Evolutionary conservation across 2,797 vertebrate species (phyloP).

Genomic region (Anabas testudineus): DNA sequence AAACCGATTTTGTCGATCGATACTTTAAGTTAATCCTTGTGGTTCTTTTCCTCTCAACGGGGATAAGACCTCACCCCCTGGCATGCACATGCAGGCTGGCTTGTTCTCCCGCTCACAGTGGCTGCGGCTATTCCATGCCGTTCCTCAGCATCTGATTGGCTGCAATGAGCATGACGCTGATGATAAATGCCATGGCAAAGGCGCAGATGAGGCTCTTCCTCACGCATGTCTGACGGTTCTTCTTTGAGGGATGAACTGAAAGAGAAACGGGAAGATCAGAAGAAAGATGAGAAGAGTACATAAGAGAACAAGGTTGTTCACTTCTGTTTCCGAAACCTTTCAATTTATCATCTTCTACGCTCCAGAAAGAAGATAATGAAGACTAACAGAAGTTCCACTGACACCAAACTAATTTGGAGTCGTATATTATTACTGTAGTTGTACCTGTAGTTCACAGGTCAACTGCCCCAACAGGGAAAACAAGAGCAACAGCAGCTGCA

Average conservation of each 20-base stretch:
- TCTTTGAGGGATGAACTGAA: slow-evolving; percentile 85
- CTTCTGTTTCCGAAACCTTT: not conserved
- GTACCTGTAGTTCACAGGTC: not conserved
- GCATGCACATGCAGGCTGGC: slow-evolving; percentile 89
- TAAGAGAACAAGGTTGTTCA: not conserved
- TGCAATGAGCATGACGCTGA: slow-evolving; percentile 99
- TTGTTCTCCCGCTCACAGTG: slow-evolving; percentile 82
- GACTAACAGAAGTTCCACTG: slow-evolving; percentile 13
- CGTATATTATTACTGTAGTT: slow-evolving; percentile 18
- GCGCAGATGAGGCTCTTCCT: slow-evolving; percentile 99
- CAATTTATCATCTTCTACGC: not conserved
- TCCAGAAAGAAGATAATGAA: slow-evolving; percentile 13
- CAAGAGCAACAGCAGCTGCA: not conserved
- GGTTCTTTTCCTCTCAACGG: slow-evolving; percentile 59
- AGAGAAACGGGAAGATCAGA: slow-evolving; percentile 19
- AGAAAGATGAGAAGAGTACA: not conserved
- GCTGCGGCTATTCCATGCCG: slow-evolving; percentile 93
- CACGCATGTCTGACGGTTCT: slow-evolving; percentile 95
- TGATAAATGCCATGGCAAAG: slow-evolving; percentile 99
- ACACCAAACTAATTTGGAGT: not conserved
- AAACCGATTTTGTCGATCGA: slow-evolving; percentile 41
- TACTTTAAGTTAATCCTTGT: slow-evolving; percentile 42
- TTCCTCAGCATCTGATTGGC: slow-evolving; percentile 99
- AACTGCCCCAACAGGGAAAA: too few species aligned
- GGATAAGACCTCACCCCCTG: slow-evolving; percentile 85